A percentile compares a stretch with the other conserved stretches of the same genome.
phyloP scores from a whole-genome alignment of 2,113 vertebrate species.

The Tupaia tana region DNA sequence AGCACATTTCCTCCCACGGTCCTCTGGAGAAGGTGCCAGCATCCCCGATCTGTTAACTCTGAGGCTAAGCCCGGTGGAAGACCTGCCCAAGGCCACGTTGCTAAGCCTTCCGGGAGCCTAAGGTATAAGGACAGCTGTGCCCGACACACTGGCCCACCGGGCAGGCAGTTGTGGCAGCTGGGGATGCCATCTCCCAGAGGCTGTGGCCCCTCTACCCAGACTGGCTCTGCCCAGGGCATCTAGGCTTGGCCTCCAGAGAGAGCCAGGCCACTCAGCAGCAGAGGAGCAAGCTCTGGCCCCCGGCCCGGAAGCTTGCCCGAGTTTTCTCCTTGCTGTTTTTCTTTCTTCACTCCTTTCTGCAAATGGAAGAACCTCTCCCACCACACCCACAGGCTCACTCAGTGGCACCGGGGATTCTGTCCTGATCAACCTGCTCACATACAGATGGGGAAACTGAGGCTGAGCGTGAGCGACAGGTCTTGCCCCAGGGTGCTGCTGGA shows the following conservation, averaged over 20 bases:
- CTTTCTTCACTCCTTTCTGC: not conserved
- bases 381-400: not conserved
- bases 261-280: not conserved
- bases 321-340: not conserved
- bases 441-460: not conserved
- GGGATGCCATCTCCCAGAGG: not conserved
- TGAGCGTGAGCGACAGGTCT: not conserved
- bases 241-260: not conserved
- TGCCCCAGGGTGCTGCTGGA: not conserved
- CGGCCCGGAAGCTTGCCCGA: not conserved
- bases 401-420: not conserved
- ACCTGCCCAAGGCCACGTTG: not conserved
- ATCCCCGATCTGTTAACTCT: too few species aligned
- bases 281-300: not conserved
- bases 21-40: not conserved
- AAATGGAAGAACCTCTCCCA: not conserved
- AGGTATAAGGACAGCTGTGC: not conserved
- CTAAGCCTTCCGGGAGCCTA: not conserved
- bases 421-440: not conserved
- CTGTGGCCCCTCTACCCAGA: not conserved
- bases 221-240: not conserved
- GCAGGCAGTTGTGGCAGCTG: not conserved
- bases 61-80: not conserved
- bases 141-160: not conserved
- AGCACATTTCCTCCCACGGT: not conserved